Percentiles rank a stretch among this genome's conserved stretches.
These are phyloP conservation scores for Heliconius nattereri DNA, from an alignment of 1,140 invertebrate species.

Conservation along the genomic window DNA sequence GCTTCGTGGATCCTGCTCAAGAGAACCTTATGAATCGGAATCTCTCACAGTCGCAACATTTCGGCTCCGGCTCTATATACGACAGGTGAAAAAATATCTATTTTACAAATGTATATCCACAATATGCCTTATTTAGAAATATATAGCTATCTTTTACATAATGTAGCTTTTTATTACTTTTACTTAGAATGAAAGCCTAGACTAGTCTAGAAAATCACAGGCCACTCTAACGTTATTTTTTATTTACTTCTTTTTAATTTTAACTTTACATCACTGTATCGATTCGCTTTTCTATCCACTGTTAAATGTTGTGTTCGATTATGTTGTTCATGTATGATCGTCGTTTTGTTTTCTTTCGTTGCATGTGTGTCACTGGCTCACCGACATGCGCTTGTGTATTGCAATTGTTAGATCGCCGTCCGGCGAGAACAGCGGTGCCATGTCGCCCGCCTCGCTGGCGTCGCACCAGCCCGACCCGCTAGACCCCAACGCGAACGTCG, in stretches of 20 bases:
- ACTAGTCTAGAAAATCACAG: constrained; percentile 34
- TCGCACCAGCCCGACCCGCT: constrained; percentile 57
- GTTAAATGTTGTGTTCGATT: constrained; percentile 49
- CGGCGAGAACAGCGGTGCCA: constrained; percentile 68
- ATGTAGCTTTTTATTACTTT: constrained; percentile 12
- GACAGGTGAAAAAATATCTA: constrained; percentile 67
- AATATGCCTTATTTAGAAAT: not conserved
- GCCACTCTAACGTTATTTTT: constrained; percentile 34
- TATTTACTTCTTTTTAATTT: constrained; percentile 29
- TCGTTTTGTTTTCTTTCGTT: constrained; percentile 64
- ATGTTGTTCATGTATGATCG: constrained; percentile 62
- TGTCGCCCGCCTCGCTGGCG: constrained; percentile 69
- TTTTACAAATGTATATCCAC: not conserved
- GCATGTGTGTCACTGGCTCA: constrained; percentile 77
- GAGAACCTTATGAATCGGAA: constrained; percentile 89
- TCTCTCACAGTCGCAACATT: constrained; percentile 84
- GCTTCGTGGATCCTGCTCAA: constrained; percentile 94
- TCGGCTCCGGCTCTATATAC: constrained; percentile 88
- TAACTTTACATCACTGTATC: constrained; percentile 36
- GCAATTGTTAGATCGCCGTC: constrained; percentile 72
- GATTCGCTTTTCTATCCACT: constrained; percentile 58
- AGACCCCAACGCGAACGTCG: constrained; percentile 61
- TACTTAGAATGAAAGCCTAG: constrained; percentile 23
- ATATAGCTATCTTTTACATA: constrained; percentile 33
- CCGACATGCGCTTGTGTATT: constrained; percentile 74